Evolutionary conservation across 2,113 vertebrate species (phyloP).

Genomic region (Callopanchax toddi): DNA sequence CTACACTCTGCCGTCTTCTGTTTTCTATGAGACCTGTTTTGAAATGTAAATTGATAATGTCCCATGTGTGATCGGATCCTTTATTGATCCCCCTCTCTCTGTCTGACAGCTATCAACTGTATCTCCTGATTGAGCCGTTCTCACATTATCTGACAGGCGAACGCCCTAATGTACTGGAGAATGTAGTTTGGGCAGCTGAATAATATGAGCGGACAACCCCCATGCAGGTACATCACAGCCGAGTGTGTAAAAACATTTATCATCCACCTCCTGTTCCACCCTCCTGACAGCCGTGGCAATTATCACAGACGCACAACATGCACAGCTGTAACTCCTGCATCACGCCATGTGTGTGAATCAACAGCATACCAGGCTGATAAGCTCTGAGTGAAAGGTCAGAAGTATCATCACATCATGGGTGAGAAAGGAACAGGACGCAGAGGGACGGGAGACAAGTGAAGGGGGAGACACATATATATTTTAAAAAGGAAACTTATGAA

Average conservation of each 20-base stretch:
- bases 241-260: slow-evolving; percentile 66
- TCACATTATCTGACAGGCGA: neutral
- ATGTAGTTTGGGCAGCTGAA: slow-evolving; percentile 11
- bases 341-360: slow-evolving; percentile 44
- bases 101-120: neutral
- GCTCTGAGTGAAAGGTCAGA: slow-evolving; percentile 55
- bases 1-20: slow-evolving; percentile 4
- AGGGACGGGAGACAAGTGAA: neutral
- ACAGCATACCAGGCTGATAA: slow-evolving; percentile 59
- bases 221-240: slow-evolving; percentile 44
- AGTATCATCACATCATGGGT: slow-evolving; percentile 31
- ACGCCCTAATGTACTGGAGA: neutral
- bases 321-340: slow-evolving; percentile 42
- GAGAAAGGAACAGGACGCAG: slow-evolving; percentile 16
- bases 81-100: slow-evolving; percentile 21
- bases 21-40: slow-evolving; percentile 20
- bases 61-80: slow-evolving; percentile 17
- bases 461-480: neutral
- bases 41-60: slow-evolving; percentile 16
- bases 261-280: slow-evolving; percentile 42
- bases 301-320: slow-evolving; percentile 54
- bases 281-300: slow-evolving; percentile 58
- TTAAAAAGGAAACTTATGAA: neutral
- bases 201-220: slow-evolving; percentile 14
- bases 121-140: neutral